Conservation (phyloP, 2,888 invertebrate genomes). For the Spilosoma lubricipeda region DNA sequence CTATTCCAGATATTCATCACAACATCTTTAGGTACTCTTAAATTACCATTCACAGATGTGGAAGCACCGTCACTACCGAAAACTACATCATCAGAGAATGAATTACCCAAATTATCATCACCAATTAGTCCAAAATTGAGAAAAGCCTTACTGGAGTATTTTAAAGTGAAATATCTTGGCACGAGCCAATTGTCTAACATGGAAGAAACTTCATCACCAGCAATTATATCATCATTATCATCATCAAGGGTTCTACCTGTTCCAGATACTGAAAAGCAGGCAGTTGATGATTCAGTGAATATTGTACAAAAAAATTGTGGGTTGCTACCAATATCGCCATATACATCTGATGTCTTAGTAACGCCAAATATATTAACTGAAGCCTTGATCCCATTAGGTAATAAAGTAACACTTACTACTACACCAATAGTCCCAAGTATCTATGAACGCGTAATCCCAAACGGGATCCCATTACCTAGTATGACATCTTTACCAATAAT, state of each 20-base stretch:
- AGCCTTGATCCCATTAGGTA: neutral
- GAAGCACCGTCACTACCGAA: conserved; percentile 30
- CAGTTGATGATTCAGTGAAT: neutral
- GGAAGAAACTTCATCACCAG: conserved; percentile 12
- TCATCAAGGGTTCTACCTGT: conserved; percentile 13
- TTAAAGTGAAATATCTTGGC: conserved; percentile 9
- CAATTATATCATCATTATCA: conserved; percentile 8
- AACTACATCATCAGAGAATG: conserved; percentile 11
- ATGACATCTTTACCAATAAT: neutral
- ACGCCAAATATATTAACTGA: neutral
- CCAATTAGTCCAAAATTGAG: neutral
- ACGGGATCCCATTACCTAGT: neutral
- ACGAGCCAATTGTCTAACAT: neutral
- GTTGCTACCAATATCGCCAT: neutral
- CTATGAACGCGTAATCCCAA: neutral
- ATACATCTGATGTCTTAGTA: neutral
- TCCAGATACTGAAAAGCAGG: neutral
- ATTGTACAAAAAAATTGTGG: neutral
- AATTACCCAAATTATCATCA: neutral
- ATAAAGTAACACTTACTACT: neutral
- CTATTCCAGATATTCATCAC: conserved; percentile 27
- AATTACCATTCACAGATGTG: conserved; percentile 15
- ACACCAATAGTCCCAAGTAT: neutral
- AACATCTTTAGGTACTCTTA: conserved; percentile 3
- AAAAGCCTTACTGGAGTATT: conserved; percentile 13